Evolutionary conservation across 2,888 invertebrate genomes (phyloP).

Genomic region (Globia sparganii): DNA sequence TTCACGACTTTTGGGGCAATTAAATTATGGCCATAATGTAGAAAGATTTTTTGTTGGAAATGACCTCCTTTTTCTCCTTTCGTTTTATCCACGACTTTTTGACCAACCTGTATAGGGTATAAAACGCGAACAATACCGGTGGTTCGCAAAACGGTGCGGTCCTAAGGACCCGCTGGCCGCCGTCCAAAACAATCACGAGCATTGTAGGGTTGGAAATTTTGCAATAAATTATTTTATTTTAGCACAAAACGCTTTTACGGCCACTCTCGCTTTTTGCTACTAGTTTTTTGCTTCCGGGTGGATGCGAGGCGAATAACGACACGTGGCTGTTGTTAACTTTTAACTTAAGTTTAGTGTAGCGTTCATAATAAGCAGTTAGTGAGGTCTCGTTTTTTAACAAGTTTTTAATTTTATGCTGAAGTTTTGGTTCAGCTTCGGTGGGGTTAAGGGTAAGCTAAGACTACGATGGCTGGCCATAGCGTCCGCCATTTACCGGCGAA

Average conservation of each 20-base stretch:
- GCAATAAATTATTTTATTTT: slow-evolving; percentile 84
- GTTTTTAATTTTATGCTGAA: slow-evolving; percentile 36
- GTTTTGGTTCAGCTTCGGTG: background rate
- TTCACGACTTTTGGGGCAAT: too few species aligned
- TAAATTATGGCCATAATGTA: too few species aligned
- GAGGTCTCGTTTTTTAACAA: slow-evolving; percentile 23
- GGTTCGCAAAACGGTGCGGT: slow-evolving; percentile 74
- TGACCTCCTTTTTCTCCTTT: too few species aligned
- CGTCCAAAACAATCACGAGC: slow-evolving; percentile 73
- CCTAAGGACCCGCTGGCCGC: slow-evolving; percentile 56
- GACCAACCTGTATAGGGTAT: slow-evolving; percentile 37
- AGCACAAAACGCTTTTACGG: slow-evolving; percentile 77
- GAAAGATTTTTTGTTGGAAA: too few species aligned
- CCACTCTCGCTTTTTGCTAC: slow-evolving; percentile 85
- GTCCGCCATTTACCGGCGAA: background rate
- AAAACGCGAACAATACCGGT: slow-evolving; percentile 71
- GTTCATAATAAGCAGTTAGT: slow-evolving; percentile 40
- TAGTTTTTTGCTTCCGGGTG: slow-evolving; percentile 81
- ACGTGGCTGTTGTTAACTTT: slow-evolving; percentile 82
- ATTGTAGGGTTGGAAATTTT: slow-evolving; percentile 65
- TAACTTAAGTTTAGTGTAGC: slow-evolving; percentile 59
- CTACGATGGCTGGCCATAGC: background rate
- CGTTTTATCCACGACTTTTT: too few species aligned
- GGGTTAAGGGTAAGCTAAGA: too few species aligned
- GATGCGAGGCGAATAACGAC: slow-evolving; percentile 78